Evolutionary conservation across 2,113 vertebrate genomes (phyloP), one percentile per base, ranked within the genome.

Genomic region (Periophthalmodon schlosseri): DNA sequence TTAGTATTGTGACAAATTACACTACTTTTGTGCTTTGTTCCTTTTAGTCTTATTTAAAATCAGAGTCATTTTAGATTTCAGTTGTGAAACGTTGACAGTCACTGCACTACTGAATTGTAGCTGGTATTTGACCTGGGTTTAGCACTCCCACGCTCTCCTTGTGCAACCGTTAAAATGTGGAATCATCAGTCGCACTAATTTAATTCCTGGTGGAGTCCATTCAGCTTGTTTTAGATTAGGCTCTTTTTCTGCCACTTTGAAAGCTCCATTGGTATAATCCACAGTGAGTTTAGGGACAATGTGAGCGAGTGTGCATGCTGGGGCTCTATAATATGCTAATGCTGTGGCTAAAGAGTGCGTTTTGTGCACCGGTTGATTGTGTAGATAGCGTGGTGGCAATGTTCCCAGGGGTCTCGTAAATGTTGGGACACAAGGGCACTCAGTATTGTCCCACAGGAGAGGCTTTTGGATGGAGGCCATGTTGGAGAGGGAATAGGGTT

Each of bases 251-350:
- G 49, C 72, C 60, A 39, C 52, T 75, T 74, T 75, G 70, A 77
- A 74, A 86, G 80, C 82, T 87, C 80, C 76, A 47, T 79, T 76
- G 73, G 78, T 15, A n/a, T 82, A 84, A 87, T 88, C 86, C 80
- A 79, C 72, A 21, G 5, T 21, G 73, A 83, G 78, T 80, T 80
- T 65, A 68, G 80, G 63, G 78, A 84, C 82, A 89, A 86, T 81
- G 63, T 74, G 69, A 54, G 50, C 11, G 78, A 79, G 79, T 81
- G 79, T 83, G 76, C 77, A 63, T 65, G 76, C 77, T 61, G 70
- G 69, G 72, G 68, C 58, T 63, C 67, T 74, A 28, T 28, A 16
- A 80, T 84, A 89, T 91, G 81, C 89, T 88, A 91, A 91, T 91
- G 76, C 73, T 68, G 24, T 56, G 70, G 72, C 69, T 52, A 34